Base-by-base conservation (phyloP, 2,888 invertebrate genomes). In the Drosophila anomelani region DNA sequence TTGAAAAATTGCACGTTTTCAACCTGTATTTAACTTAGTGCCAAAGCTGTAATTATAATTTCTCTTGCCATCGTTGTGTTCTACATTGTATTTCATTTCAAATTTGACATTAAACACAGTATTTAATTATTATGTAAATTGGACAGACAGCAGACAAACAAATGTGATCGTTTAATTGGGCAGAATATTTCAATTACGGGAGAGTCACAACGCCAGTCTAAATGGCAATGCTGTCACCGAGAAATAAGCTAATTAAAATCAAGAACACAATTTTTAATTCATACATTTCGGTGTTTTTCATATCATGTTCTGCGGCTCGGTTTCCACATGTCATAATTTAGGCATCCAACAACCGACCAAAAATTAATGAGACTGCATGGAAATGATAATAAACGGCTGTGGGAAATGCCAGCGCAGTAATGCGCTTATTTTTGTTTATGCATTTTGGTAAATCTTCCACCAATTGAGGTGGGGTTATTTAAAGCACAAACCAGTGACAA, bases 211-310 rank as follows among this genome's bases (percentile, higher is more conserved):
- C 32, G 23, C 32, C 23, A 15, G 6, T 51, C 23, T 15, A 6
- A 53, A 58, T 56, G 17, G 46, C 39, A 68, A 67, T 57, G 20
- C n/a, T 23, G 56, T 60, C 59, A 38, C 36, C 55, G 36, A 44
- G 54, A 55, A 49, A 67, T 62, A 46, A 79, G 57, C 68, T 75
- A 68, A 81, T 81, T 80, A 78, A 67, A 76, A 59, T 58, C 15
- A 34, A 43, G 59, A 26, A 59, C 43, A 61, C 34, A 17, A 41
- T 41, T 47, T 47, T 47, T 64, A 60, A 70, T 60, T 55, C 55
- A 36, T 20, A 54, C 38, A 66, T 55, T 54, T 79, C 57, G 23
- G 29, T 36, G 63, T 46, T 66, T 64, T 39, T 23, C 38, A 32
- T 57, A 64, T 43, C 53, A 66, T 62, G 38, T 59, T 34, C 38